Base-by-base conservation (phyloP, 2,113 vertebrate species). In the Microtus richardsoni region DNA sequence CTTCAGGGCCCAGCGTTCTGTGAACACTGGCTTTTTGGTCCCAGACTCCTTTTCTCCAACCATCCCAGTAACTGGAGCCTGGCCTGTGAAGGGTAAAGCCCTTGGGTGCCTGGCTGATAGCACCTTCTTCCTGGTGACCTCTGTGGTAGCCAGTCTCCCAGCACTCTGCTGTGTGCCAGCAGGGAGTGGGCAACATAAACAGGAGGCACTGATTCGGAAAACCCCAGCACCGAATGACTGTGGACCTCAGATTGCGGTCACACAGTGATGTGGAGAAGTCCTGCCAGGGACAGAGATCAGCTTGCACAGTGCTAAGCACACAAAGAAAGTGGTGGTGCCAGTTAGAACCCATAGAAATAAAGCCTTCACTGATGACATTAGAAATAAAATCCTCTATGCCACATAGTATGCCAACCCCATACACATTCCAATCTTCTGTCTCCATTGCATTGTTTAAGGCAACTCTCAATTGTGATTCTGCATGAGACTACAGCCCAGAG, bases 401-500 rank as follows among this genome's bases (percentile, higher is more conserved):
- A 19, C 26, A 33, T 11, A 30, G 11, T 21, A 5, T 7, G 5
- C 78, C 66, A 58, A 73, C 75, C 26, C 22, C 17, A 3, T 1
- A 5, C 30, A 8, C 13, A 7, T 11, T 5, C 16, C 54, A 54
- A 70, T 58, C 74, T 64, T 73, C 84, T 60, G 12, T 85, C 21
- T 17, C 58, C 28, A 30, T 7, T 52, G 41, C 28, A 30, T 3
- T 9, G 26, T 91, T 52, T 47, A 79, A 19, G 5, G 28, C 26
- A 24, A 19, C 60, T 47, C 71, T 64, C n/a, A 3, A 0, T 62
- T 62, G 22, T 9, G 60, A 22, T 82, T 88, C 66, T 83, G 6
- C 47, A 82, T 17, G 71, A 92, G 85, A 49, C 0, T n/a, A 68
- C 30, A 92, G 52, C 94, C 68, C 85, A 96, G 95, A 94, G 60